Base-by-base conservation (phyloP, 2,113 vertebrate species). In the Ascaphus truei region DNA sequence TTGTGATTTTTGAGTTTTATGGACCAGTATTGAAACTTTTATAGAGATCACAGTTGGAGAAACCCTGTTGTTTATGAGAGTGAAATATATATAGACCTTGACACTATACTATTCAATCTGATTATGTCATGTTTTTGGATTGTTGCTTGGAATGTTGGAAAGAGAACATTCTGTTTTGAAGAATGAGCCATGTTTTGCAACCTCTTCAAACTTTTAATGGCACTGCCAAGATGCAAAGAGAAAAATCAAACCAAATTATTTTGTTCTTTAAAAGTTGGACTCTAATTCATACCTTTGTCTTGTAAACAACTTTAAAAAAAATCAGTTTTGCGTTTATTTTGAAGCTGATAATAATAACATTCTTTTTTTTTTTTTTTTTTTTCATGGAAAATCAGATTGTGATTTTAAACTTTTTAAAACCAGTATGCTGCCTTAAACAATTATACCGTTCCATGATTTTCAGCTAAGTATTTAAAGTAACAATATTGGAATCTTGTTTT, bases 121-220 rank as follows among this genome's bases (percentile, higher is more conserved):
- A 50, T 68, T 27, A 27, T 13, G 15, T 39, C 43, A 61, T 60
- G 27, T 69, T 61, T 51, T 60, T 61, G 57, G 56, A 61, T 69
- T 59, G 55, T 68, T 69, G 22, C 25, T 39, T 15, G 12, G 43
- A 61, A 52, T 41, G 30, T 34, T 39, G 57, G 34, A 69, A 59
- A 69, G 47, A 47, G 57, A 69, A 69, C 67, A 69, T 69, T 69
- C 67, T 68, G 67, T 60, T 69, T 69, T 69, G 23, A 52, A 50
- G 41, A 69, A 69, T 20, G 34, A 59, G 55, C 66, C 33, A 61
- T 69, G 47, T 61, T 69, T 69, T 60, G 48, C 45, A 69, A 51
- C 30, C 31, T 51, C 56, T 30, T 61, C n/a, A 61, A 61, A 52
- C n/a, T 29, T 59, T 51, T 36, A 59, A 36, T 50, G 25, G 23